These are phyloP conservation scores for Alces alces DNA, from an alignment of 2,113 vertebrate species.

Conservation along the genomic window DNA sequence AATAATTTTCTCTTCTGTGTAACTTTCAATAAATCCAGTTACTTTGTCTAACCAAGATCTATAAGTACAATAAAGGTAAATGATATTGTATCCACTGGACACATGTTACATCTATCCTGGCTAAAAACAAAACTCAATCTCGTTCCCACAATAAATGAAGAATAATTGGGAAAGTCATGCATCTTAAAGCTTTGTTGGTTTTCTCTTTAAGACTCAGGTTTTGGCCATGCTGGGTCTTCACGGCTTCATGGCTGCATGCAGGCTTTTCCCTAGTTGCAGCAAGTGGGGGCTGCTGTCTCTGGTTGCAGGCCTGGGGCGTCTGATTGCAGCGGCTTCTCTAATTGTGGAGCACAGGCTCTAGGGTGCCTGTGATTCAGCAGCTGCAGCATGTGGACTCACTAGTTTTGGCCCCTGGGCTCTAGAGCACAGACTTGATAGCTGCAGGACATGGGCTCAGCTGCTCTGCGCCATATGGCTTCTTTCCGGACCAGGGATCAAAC, in stretches of 20 bases:
- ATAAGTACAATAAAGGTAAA: slow-evolving; percentile 53
- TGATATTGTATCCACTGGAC: neutral
- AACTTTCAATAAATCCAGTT: slow-evolving; percentile 49
- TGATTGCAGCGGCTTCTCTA: neutral
- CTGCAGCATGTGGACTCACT: neutral
- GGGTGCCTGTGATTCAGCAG: neutral
- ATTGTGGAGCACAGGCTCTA: neutral
- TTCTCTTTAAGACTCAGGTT: neutral
- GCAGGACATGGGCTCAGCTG: neutral
- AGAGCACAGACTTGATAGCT: neutral
- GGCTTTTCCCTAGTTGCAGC: neutral
- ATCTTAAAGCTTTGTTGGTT: neutral
- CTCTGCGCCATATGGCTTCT: neutral
- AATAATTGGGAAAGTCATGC: neutral
- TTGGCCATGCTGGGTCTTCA: neutral
- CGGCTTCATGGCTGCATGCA: rapidly evolving
- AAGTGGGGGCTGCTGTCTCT: neutral
- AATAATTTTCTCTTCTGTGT: slow-evolving; percentile 46
- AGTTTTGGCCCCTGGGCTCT: neutral
- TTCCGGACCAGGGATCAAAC: neutral
- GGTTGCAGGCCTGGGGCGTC: neutral
- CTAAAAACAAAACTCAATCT: neutral
- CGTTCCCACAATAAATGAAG: slow-evolving; percentile 37
- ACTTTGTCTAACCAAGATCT: slow-evolving; percentile 35
- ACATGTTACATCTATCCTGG: slow-evolving; percentile 15